A percentile compares a stretch with the other conserved stretches of the same genome.
phyloP scores from a whole-genome alignment of 2,888 invertebrate genomes.

The Diplolepis rosae region DNA sequence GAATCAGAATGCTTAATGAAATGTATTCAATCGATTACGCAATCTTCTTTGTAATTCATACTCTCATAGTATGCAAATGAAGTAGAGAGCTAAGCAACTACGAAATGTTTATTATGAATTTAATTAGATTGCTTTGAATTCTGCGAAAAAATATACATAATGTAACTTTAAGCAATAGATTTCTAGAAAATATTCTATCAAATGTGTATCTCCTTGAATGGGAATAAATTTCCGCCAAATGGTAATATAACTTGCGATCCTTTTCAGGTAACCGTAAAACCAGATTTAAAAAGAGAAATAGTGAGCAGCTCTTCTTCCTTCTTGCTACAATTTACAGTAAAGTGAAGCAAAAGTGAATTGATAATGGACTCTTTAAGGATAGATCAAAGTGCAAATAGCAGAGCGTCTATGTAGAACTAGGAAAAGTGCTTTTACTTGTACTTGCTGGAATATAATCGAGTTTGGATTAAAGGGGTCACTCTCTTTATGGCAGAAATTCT shows the following conservation, averaged over 20 bases:
- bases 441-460: constrained; percentile 15
- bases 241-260: background rate
- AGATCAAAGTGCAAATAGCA: constrained; percentile 7
- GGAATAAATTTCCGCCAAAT: background rate
- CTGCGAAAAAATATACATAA: background rate
- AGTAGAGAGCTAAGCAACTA: background rate
- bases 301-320: too few species aligned
- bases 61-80: constrained; percentile 21
- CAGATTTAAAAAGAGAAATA: too few species aligned
- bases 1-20: constrained; percentile 30
- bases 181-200: background rate
- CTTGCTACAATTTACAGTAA: background rate
- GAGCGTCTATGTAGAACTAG: background rate
- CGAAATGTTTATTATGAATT: constrained; percentile 3
- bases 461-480: constrained; percentile 19
- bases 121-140: constrained; percentile 17
- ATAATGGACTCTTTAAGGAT: constrained; percentile 2
- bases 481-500: constrained; percentile 8
- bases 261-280: background rate
- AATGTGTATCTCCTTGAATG: background rate
- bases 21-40: constrained; percentile 18
- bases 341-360: background rate
- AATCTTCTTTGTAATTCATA: constrained; percentile 26
- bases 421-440: constrained; percentile 29
- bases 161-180: background rate